Evolutionary conservation across 1,140 invertebrate genomes (phyloP).

Genomic region (Reticulitermes speratus): DNA sequence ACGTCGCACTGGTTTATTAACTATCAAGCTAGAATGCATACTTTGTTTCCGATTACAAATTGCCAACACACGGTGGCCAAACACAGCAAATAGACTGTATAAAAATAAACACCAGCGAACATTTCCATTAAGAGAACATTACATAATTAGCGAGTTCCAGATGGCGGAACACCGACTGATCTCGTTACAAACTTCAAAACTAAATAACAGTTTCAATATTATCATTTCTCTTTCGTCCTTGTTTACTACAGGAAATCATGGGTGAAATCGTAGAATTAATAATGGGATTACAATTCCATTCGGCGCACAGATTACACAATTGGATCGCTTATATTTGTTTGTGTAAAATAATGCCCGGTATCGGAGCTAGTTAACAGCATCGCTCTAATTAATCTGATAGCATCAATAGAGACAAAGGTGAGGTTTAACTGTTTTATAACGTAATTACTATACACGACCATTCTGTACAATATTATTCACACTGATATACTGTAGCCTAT

Average conservation of each 20-base stretch:
- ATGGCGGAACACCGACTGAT: neutral
- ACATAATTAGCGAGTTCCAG: neutral
- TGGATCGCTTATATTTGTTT: neutral
- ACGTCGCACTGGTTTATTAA: neutral
- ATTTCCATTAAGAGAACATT: neutral
- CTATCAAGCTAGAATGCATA: neutral
- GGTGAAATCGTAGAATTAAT: slow-evolving; percentile 9
- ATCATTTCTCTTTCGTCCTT: neutral
- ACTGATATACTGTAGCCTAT: too few species aligned
- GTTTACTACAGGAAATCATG: neutral
- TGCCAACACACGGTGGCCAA: neutral
- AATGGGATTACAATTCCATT: slow-evolving; percentile 6
- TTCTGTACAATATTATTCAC: too few species aligned
- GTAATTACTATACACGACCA: neutral
- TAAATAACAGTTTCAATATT: neutral
- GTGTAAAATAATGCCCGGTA: neutral
- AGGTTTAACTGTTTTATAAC: neutral
- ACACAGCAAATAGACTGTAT: neutral
- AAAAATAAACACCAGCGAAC: neutral
- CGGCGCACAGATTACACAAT: neutral
- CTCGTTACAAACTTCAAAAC: neutral
- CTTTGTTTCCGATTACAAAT: neutral
- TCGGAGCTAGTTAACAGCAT: neutral
- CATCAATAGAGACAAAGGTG: neutral
- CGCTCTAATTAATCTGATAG: neutral